Conservation (phyloP, 1,140 invertebrate genomes). For the Holcopasites calliopsidis region DNA sequence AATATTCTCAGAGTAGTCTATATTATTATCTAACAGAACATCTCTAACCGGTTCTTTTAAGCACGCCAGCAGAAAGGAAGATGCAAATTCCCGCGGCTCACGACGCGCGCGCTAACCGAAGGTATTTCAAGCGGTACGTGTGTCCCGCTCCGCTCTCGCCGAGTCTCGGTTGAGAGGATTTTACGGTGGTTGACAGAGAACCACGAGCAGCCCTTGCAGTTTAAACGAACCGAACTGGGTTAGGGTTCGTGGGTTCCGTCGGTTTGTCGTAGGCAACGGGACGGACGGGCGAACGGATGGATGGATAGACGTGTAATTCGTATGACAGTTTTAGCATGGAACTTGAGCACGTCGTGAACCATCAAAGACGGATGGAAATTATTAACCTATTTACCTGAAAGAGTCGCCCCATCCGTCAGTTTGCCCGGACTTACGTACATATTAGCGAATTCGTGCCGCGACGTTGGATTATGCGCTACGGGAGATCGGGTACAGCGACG, state of each 20-base stretch:
- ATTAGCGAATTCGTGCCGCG: neutral
- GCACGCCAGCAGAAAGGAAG: too few relatives aligned
- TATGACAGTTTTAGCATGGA: neutral
- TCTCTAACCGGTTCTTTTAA: too few relatives aligned
- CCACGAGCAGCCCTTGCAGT: conserved; percentile 47
- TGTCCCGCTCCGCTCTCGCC: conserved; percentile 1
- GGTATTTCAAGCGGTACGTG: neutral
- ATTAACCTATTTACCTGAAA: conserved; percentile 17
- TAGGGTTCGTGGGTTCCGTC: conserved; percentile 48
- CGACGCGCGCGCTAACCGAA: neutral
- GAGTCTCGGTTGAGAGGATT: conserved; percentile 48
- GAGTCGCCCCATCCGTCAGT: too few relatives aligned
- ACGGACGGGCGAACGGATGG: conserved; percentile 16
- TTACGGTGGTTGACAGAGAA: conserved; percentile 53
- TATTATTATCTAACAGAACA: too few relatives aligned
- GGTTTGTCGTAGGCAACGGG: conserved; percentile 20
- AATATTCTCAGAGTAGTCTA: too few relatives aligned
- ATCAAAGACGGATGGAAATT: conserved; percentile 20
- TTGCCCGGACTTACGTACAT: neutral
- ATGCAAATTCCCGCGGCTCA: conserved; percentile 11
- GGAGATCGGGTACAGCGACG: neutral
- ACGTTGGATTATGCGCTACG: neutral
- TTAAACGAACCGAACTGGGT: conserved; percentile 65
- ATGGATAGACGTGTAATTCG: conserved; percentile 36
- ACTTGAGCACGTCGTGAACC: conserved; percentile 10